phyloP scores from a whole-genome alignment of 2,797 vertebrate species.

The Peromyscus nudipes region DNA sequence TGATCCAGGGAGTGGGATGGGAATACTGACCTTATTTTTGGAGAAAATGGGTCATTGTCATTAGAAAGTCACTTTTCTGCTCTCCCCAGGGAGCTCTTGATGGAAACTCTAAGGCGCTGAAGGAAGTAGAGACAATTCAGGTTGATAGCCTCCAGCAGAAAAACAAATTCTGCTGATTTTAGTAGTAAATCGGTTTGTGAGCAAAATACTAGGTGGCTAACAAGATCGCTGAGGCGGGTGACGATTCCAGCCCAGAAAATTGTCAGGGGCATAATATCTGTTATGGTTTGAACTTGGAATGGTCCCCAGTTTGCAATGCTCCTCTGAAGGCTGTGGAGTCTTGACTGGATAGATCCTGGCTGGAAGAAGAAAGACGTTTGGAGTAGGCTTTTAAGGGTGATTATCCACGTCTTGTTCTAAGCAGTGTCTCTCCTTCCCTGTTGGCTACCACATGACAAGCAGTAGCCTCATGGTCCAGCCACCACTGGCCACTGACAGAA shows the following conservation, averaged over 20 bases:
- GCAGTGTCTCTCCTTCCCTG: neutral
- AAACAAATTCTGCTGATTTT: constrained; percentile 24
- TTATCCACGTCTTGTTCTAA: neutral
- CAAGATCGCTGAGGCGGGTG: neutral
- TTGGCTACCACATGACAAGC: neutral
- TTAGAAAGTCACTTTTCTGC: neutral
- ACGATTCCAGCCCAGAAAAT: neutral
- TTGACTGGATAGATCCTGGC: neutral
- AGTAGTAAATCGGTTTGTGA: neutral
- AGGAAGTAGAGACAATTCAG: neutral
- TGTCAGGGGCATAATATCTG: neutral
- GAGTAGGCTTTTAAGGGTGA: neutral
- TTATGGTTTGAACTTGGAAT: neutral
- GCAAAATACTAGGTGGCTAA: neutral
- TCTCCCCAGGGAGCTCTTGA: neutral
- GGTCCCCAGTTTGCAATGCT: neutral
- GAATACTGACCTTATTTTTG: constrained; percentile 30
- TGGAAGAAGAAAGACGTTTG: neutral
- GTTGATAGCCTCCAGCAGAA: neutral
- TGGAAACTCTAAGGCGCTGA: neutral
- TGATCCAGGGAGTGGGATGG: neutral
- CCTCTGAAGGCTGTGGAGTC: neutral
- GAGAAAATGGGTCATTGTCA: neutral
- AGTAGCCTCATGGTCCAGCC: neutral
- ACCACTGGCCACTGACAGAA: neutral